Base-by-base conservation (phyloP, 2,888 invertebrate genomes). In the Heliconius aoede region DNA sequence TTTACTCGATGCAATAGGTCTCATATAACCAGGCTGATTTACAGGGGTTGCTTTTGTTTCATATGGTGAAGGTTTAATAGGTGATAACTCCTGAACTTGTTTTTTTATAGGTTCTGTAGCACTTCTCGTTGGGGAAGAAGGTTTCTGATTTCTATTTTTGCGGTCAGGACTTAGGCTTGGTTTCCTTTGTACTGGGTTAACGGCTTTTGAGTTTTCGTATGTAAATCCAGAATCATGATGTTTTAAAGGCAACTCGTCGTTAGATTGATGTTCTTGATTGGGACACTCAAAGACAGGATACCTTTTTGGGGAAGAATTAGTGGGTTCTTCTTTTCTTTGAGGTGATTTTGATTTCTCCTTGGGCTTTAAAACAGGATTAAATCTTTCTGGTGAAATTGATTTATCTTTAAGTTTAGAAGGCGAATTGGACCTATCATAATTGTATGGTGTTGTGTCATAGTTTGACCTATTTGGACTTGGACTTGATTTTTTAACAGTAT, bases 1-100 rank as follows among this genome's bases (percentile, higher is more conserved):
- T 78, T 86, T 83, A 71, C 83, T 86, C 11, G 85, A 81, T 76
- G 84, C 86, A 28, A 88, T 91, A 51, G 89, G 88, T 81, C 79
- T 88, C 89, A 89, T 90, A 79, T 89, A 91, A 28, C 86, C 87
- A 11, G 91, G 91, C 78, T 86, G 86, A 72, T 84, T 84, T 60
- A 87, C 85, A 72, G 86, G 85, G 67, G 24, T 58, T 73, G 76
- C 69, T 32, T 78, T 77, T n/a, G 30, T 36, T 32, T 36, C 69
- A 75, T 67, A 55, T 21, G 71, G 58, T 30, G 62, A n/a, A 26
- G 74, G 80, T 83, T 32, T 78, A 60, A 71, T 32, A 51, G 76
- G 76, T 26, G 77, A 78, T 51, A 55, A 7, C 21, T 77, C 77
- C 32, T 77, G 75, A 26, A 73, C 46, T 46, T 76, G 64, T 58